Evolutionary conservation across 2,113 vertebrate species (phyloP), one percentile per base, ranked within the genome.

Genomic region (Zosterops hypoxanthus): DNA sequence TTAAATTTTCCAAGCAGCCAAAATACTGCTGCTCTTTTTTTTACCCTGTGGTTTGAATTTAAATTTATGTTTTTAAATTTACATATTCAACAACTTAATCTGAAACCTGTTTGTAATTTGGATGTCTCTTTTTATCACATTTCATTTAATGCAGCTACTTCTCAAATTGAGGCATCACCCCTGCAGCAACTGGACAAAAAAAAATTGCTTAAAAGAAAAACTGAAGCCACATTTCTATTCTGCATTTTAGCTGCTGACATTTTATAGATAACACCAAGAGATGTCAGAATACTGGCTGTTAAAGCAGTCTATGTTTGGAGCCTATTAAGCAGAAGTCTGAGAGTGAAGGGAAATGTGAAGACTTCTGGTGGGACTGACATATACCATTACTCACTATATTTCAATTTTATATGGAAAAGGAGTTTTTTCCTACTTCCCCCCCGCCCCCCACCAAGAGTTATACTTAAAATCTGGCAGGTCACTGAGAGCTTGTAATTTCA

Each of bases 251-350:
- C 47, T 97, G 96, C 91, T 96, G 94, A 93, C 81, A 95, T 95
- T 96, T 91, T 97, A 96, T 94, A 82, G 73, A 93, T 94, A 90
- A 82, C 91, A 97, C 78, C 46, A 96, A 97, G 82, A 90, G 94
- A 91, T 94, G 94, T 94, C 91, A 95, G 90, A 97, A 92, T 86
- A 94, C 90, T 85, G 94, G 86, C 94, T 97, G 95, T 95, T 97
- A 92, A 95, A 90, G 44, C 89, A 80, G 88, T 82, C 92, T 94
- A 82, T 92, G 82, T 94, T 97, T 97, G 95, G 93, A 78, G 85
- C 57, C 49, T 92, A 96, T 94, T 94, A 92, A 88, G 56, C 28
- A 87, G 86, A 94, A 96, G 93, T 85, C 88, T 87, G 76, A 94
- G 89, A 91, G 41, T 68, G 94, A 95, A 93, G 56, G 56, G 91